These are phyloP conservation scores for Chesias legatella DNA, from an alignment of 2,888 invertebrate species.

Conservation along the genomic window DNA sequence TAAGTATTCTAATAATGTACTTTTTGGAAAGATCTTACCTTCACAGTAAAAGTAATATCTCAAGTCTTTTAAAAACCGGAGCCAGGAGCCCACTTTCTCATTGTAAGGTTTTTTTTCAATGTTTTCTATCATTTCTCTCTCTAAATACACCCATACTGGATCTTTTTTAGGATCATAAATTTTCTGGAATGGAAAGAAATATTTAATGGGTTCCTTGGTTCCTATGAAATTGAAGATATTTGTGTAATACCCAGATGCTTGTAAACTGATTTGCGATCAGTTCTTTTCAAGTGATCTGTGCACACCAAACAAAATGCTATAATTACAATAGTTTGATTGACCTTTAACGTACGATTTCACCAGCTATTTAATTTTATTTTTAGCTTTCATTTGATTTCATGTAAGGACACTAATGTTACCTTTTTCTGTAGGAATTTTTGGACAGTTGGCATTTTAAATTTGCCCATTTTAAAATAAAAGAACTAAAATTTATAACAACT, in stretches of 20 bases:
- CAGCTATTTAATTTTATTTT: too few species aligned
- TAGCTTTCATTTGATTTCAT: too few species aligned
- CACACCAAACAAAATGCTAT: too few species aligned
- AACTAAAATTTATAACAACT: too few species aligned
- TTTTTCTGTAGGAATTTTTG: constrained; percentile 54
- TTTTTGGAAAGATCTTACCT: constrained; percentile 36
- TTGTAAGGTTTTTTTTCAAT: constrained; percentile 62
- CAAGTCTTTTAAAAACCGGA: constrained; percentile 55
- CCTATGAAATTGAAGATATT: too few species aligned
- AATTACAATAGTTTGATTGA: too few species aligned
- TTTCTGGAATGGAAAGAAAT: constrained; percentile 37
- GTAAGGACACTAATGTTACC: constrained; percentile 45
- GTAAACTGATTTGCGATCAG: too few species aligned
- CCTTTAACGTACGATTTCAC: too few species aligned
- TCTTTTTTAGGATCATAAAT: constrained; percentile 53
- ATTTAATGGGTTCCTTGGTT: neutral
- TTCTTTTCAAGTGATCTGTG: too few species aligned
- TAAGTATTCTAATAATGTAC: too few species aligned
- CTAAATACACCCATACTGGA: constrained; percentile 66
- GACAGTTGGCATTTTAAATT: constrained; percentile 54
- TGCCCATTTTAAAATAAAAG: constrained; percentile 44
- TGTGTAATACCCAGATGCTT: too few species aligned
- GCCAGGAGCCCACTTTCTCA: constrained; percentile 63
- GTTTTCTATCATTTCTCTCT: constrained; percentile 61
- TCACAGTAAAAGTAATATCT: constrained; percentile 47